Evolutionary conservation across 1,140 invertebrate genomes (phyloP), one percentile per base, ranked within the genome.

Genomic region (Drosophila truncata): DNA sequence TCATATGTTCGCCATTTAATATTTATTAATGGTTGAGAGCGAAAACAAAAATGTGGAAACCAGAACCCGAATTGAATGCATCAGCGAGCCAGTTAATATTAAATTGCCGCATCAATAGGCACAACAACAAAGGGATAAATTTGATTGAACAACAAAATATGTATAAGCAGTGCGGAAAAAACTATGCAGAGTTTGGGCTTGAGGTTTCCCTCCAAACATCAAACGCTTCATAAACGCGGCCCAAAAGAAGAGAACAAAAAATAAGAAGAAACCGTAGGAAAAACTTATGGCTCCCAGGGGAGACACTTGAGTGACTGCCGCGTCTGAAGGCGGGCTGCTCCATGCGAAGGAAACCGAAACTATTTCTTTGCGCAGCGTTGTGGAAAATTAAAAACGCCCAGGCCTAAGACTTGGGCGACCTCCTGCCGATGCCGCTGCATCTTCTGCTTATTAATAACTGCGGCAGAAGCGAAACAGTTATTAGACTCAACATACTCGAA

Each of bases 281-380:
- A 72, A 91, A 82, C 79, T 82, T 86, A 76, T 66, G 79, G 81
- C 50, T 90, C 86, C 82, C 86, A 58, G 46, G 82, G 79, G 86
- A 82, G 86, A 80, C 82, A 90, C 85, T 90, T 91, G 85, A 90
- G 75, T 91, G 86, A 91, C 78, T 90, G 66, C 80, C 77, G 62
- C 37, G 50, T 58, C 62, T 64, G 62, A 49, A 41, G 41, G 54
- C 41, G 23, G 31, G 31, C 31, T 8, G 14, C 41, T 62, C 14
- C 20, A 33, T 37, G 20, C 27, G 52, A 39, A 58, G 64, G 66
- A 49, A 83, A 64, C 72, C 77, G 42, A 87, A 91, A 91, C 88
- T 91, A 91, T 88, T 91, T 88, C 88, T 91, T 91, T 91, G 88
- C 88, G 81, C 88, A 91, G 73, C 81, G 75, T 91, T 88, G 88